phyloP scores from a whole-genome alignment of 1,140 invertebrate species.

The Drosophila sturtevanti region DNA sequence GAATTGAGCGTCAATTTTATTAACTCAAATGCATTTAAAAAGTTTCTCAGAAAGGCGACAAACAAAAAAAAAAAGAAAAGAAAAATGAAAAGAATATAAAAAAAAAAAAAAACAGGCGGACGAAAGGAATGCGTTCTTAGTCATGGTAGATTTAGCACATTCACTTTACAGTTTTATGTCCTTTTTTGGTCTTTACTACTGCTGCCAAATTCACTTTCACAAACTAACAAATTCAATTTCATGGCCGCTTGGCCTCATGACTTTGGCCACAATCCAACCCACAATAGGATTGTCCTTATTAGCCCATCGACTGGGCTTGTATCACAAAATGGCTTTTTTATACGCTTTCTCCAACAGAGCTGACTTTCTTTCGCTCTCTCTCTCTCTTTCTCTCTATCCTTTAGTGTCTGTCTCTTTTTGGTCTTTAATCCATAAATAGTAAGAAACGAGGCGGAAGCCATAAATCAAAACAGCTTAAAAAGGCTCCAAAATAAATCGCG shows the following conservation, averaged over 20 bases:
- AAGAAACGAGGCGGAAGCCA: constrained; percentile 41
- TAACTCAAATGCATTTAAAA: background rate
- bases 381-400: background rate
- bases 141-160: constrained; percentile 6
- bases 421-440: constrained; percentile 36
- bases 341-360: background rate
- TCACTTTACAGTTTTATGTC: constrained; percentile 10
- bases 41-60: too few species aligned
- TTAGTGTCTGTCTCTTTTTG: constrained; percentile 18
- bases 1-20: background rate
- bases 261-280: constrained; percentile 1
- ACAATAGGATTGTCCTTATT: background rate
- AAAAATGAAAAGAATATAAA: too few species aligned
- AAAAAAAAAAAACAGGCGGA: too few species aligned
- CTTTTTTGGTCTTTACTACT: background rate
- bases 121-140: background rate
- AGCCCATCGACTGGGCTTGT: background rate
- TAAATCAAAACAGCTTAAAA: constrained; percentile 69
- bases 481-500: constrained; percentile 45
- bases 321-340: background rate
- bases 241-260: constrained; percentile 46
- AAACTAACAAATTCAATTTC: constrained; percentile 62
- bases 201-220: constrained; percentile 1
- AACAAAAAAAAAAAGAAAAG: too few species aligned
- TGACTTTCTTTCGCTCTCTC: background rate